phyloP scores from a whole-genome alignment of 2,113 vertebrate species.

The Pedetes capensis region DNA sequence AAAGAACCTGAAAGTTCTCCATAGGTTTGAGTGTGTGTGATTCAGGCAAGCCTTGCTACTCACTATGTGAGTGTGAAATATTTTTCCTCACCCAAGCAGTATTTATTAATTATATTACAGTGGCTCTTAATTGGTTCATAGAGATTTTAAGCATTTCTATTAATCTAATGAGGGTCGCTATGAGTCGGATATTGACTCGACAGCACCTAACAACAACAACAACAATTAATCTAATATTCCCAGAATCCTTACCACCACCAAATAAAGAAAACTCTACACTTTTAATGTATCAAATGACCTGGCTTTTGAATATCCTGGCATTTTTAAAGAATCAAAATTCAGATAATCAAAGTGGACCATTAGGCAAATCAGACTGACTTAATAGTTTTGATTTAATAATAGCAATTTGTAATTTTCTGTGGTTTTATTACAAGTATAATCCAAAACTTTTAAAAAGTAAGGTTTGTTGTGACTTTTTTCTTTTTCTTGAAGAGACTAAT shows the following conservation, averaged over 20 bases:
- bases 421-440: neutral
- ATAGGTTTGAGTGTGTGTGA: neutral
- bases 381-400: neutral
- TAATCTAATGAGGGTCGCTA: no score
- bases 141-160: slow-evolving; percentile 31
- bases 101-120: slow-evolving; percentile 33
- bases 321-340: slow-evolving; percentile 27
- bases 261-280: neutral
- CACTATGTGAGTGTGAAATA: neutral
- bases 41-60: neutral
- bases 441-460: neutral
- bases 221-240: no score
- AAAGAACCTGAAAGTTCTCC: neutral
- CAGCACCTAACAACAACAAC: no score
- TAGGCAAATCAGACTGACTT: neutral
- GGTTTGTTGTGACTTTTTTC: neutral
- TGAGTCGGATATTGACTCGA: no score
- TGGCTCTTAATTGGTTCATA: neutral
- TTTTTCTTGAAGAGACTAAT: slow-evolving; percentile 20
- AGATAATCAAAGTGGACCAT: neutral
- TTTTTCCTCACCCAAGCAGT: neutral
- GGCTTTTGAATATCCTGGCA: neutral
- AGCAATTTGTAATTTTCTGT: neutral
- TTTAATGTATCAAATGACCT: neutral
- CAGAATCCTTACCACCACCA: no score